Evolutionary conservation across 1,140 invertebrate genomes (phyloP).

Genomic region (Metopolophium dirhodum): DNA sequence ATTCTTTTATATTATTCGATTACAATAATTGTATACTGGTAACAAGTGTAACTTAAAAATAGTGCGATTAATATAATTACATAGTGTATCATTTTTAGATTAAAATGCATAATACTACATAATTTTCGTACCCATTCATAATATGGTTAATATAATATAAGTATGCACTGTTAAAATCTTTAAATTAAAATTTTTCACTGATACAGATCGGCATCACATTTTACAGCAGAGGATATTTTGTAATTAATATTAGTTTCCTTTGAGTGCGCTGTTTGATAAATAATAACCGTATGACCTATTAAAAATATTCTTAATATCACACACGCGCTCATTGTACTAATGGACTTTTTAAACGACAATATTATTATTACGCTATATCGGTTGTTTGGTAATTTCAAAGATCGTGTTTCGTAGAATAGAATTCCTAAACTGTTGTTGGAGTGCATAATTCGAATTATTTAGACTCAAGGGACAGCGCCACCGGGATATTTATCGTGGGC

Average conservation of each 20-base stretch:
- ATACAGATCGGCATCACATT: background rate
- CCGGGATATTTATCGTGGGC: conserved; percentile 33
- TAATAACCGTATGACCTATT: background rate
- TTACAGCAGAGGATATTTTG: background rate
- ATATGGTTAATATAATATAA: background rate
- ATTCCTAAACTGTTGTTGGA: conserved; percentile 20
- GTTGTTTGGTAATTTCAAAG: background rate
- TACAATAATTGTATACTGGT: background rate
- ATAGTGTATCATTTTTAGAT: background rate
- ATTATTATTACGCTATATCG: background rate
- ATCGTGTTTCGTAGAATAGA: conserved; percentile 33
- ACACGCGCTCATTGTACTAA: background rate
- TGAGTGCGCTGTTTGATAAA: background rate
- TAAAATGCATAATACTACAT: background rate
- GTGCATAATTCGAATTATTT: conserved; percentile 52
- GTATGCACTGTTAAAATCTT: background rate
- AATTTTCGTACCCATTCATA: background rate
- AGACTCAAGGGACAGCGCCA: conserved; percentile 18
- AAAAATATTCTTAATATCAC: background rate
- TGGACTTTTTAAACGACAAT: background rate
- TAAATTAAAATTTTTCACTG: background rate
- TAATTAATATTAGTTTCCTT: conserved; percentile 9
- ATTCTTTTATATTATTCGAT: background rate
- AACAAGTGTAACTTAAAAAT: background rate
- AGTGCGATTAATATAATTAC: background rate